A percentile compares a stretch with the other conserved stretches of the same genome.
Evolutionary conservation across 2,113 vertebrate species (phyloP).

Genomic region (Otocyon megalotis): DNA sequence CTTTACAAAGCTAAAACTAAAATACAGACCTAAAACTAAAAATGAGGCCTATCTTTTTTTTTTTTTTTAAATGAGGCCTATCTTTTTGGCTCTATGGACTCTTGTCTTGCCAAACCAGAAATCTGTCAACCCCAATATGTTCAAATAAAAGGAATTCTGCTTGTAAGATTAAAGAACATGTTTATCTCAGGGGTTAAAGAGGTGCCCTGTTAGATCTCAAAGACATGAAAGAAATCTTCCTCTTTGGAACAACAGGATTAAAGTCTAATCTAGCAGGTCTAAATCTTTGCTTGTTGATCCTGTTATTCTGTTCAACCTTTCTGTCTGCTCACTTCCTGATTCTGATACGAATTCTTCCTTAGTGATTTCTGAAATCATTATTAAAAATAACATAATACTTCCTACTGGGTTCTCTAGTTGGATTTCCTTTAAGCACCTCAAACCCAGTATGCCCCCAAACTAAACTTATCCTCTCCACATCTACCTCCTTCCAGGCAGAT

Average conservation of each 20-base stretch:
- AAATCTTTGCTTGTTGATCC: conserved; percentile 16
- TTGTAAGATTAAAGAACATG: conserved; percentile 27
- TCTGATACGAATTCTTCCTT: conserved; percentile 10
- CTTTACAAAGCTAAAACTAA: conserved; percentile 47
- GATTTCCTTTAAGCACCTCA: conserved; percentile 27
- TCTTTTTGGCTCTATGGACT: neutral
- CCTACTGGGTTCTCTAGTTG: neutral
- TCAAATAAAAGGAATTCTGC: conserved; percentile 46
- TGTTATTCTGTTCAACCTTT: conserved; percentile 46
- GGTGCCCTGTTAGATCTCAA: neutral
- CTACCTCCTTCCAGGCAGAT: conserved; percentile 24
- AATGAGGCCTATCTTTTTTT: neutral
- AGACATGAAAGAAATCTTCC: neutral
- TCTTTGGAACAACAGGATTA: conserved; percentile 31
- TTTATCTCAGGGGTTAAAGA: conserved; percentile 20
- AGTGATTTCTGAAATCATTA: conserved; percentile 53
- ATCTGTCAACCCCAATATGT: neutral
- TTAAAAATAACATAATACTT: conserved; percentile 54
- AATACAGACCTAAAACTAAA: conserved; percentile 17
- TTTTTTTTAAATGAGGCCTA: neutral
- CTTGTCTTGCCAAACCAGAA: neutral
- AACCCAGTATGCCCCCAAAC: neutral
- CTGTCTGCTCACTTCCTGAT: neutral
- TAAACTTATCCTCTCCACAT: neutral
- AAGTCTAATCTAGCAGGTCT: conserved; percentile 40